Base-by-base conservation (phyloP, 2,113 vertebrate species). In the Bubalus kerabau region DNA sequence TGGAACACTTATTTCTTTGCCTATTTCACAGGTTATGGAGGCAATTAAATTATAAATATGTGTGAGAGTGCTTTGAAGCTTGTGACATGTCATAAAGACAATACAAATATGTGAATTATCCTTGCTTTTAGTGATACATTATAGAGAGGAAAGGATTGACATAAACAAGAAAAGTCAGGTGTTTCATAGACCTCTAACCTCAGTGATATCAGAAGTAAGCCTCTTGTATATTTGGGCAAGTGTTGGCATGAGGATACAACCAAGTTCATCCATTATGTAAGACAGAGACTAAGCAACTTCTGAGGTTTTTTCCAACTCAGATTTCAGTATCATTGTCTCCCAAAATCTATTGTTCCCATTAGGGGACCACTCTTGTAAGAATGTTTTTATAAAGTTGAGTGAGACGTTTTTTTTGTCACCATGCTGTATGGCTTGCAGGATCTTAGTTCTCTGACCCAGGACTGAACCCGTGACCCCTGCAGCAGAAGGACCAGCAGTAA, bases 1-100 rank as follows among this genome's bases (percentile, higher is more conserved):
- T 67, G 5, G 12, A 94, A 87, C 26, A 52, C 7, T 87, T 96
- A 95, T 91, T 91, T 89, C 28, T 92, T 26, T 87, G 12, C 24
- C 59, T 95, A 46, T 54, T 64, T 91, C 85, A 85, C 67, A 87
- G 46, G 15, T 85, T 87, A 8, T 23, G 1, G 28, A 78, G 7
- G 95, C 6, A 81, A 71, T 94, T 17, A 91, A 95, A 86, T 71
- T 16, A 89, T 62, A 96, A 96, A 85, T 85, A 87, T 46, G 17
- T 59, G 30, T 87, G 26, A 94, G 86, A 92, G 10, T 74, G 4
- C 26, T 57, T 54, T 78, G 43, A 97, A 82, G 76, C 14, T 82
- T 91, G 15, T 57, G 87, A 90, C 12, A 87, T 52, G 64, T 1
- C 19, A 57, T 93, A 54, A 62, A 86, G 16, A 40, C 82, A 11